Evolutionary conservation across 2,797 vertebrate genomes (phyloP), one percentile per base, ranked within the genome.

Genomic region (Aeoliscus strigatus): DNA sequence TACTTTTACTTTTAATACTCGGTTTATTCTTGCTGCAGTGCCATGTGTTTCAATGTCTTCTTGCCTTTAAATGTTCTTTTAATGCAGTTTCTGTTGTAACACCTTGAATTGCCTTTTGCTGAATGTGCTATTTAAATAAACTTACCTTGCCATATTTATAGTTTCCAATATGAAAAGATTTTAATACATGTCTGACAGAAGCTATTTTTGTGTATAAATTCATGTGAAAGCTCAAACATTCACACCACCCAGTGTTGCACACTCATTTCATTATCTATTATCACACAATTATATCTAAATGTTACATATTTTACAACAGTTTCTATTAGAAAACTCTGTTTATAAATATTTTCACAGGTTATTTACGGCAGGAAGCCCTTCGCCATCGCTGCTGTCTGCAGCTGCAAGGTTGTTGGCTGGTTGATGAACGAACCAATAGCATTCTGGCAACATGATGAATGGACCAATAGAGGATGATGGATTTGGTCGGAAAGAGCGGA

Each of bases 391-490:
- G 61, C 48, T 56, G 51, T 73, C 67, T 65, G 60, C 73, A 68
- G 68, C 80, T 73, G 57, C 17, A 9, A 51, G 37, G 51, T 53
- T 46, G 27, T 43, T 44, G 35, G 69, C 57, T 24, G 18, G 8
- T 70, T 79, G 72, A 81, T 75, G 55, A 75, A 82, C 77, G 69
- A 58, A 70, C 69, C 73, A 74, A 70, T 73, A 41, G 46, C 17
- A 32, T 65, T 41, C 43, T 27, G 50, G 58, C 56, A 52, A 27
- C 3, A 47, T 83, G 82, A 84, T 74, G 54, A 80, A 82, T 79
- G 69, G 69, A 67, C 70, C 73, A 82, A 81, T 82, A 78, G 76
- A 75, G 54, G 41, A 74, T 78, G 79, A 85, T 77, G 69, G 60
- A 83, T 74, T 43, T 57, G 56, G 67, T 50, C 16, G 37, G 53